Evolutionary conservation across 2,113 vertebrate species (phyloP).

Genomic region (Solenodon paradoxus): DNA sequence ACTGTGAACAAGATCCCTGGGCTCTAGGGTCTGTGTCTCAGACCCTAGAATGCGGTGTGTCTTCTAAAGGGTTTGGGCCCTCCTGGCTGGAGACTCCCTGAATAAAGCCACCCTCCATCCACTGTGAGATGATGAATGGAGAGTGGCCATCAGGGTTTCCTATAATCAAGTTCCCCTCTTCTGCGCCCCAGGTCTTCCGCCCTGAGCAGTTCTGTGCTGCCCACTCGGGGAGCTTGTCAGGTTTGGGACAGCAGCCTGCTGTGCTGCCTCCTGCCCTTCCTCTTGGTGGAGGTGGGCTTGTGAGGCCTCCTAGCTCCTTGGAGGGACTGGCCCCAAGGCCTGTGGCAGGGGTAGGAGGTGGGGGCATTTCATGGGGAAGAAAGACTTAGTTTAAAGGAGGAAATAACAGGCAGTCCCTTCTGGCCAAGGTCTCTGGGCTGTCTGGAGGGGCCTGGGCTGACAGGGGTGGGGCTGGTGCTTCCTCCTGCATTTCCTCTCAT

Average conservation of each 20-base stretch:
- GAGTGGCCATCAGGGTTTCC: not conserved
- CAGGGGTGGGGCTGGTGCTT: not conserved
- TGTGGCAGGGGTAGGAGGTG: no score
- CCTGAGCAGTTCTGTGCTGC: not conserved
- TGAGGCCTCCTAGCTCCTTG: not conserved
- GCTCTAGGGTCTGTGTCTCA: not conserved
- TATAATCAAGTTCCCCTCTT: not conserved
- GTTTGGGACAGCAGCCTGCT: not conserved
- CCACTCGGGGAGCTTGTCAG: not conserved
- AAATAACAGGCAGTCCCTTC: slow-evolving; percentile 30
- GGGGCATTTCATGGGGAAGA: not conserved
- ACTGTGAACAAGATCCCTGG: not conserved
- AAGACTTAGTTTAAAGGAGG: not conserved
- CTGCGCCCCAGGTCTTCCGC: not conserved
- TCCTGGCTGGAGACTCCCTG: no score
- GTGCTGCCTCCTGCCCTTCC: not conserved
- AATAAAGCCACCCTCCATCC: not conserved
- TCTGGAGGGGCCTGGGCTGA: slow-evolving; percentile 13
- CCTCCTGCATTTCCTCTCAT: slow-evolving; percentile 72
- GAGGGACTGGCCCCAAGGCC: not conserved
- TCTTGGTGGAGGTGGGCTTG: not conserved
- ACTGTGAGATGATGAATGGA: not conserved
- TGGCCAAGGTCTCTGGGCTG: not conserved
- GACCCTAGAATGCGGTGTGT: not conserved
- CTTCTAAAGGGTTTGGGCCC: not conserved